Evolutionary conservation across 2,888 invertebrate species (phyloP).

Genomic region (Hetaerina titia): DNA sequence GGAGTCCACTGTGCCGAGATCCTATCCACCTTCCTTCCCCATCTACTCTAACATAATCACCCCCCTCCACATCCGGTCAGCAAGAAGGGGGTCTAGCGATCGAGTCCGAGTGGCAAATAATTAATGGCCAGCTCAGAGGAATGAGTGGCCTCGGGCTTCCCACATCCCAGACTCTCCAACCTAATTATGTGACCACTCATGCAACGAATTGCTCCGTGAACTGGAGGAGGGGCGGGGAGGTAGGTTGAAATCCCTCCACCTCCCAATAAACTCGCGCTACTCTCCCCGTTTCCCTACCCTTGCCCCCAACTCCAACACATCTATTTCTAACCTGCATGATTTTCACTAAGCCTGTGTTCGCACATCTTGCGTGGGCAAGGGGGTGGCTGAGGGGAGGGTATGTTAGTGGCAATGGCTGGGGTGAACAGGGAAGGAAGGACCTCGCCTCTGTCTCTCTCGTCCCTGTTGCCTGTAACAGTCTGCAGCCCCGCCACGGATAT

Average conservation of each 20-base stretch:
- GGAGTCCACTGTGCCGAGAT: no score
- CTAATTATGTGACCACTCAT: conserved; percentile 55
- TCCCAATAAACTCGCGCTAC: background rate
- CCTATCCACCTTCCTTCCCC: no score
- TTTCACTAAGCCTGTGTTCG: no score
- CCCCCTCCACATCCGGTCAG: background rate
- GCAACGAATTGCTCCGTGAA: background rate
- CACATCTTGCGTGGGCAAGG: background rate
- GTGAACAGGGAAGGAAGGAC: no score
- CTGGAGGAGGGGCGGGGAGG: background rate
- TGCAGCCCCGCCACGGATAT: no score
- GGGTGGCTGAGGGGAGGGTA: no score
- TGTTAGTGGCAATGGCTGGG: no score
- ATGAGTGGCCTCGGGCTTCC: conserved; percentile 34
- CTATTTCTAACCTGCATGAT: no score
- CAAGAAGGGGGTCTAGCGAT: conserved; percentile 36
- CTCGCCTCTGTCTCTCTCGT: no score
- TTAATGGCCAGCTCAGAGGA: conserved; percentile 44
- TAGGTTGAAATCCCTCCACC: background rate
- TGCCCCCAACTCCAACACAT: background rate
- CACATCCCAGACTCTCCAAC: conserved; percentile 6
- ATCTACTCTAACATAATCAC: background rate
- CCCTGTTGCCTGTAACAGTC: no score
- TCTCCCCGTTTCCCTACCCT: background rate
- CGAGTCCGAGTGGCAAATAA: conserved; percentile 33